Base-by-base conservation (phyloP, 2,888 invertebrate genomes). In the Melinaea menophilus region DNA sequence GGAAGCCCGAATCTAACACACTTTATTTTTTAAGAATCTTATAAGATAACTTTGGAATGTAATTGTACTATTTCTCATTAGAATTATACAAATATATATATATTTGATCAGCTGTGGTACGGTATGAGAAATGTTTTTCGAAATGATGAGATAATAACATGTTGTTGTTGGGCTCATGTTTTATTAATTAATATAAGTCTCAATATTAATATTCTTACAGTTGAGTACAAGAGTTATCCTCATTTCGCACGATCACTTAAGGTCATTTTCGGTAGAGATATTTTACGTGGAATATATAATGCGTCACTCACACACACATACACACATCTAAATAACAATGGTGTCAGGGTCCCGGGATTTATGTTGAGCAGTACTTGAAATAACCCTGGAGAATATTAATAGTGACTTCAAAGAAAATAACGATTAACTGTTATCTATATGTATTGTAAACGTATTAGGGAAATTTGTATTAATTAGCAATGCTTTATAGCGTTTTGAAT, bases 251-350 rank as follows among this genome's bases (percentile, higher is more conserved):
- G 69, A 55, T 45, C 68, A 57, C 47, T 55, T 74, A 78, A 76
- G 75, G 76, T 68, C 74, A 78, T 73, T 72, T 71, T 60, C 61
- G 57, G 61, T 47, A 48, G 55, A 56, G 51, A 33, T 57, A 54
- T 56, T 64, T 68, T 72, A 72, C 73, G 68, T 60, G 64, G 78
- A 77, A 78, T 77, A 74, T 69, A 56, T 70, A 74, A 75, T 75
- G 73, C 71, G 74, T 75, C 73, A 55, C 63, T 55, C 58, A 70
- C 58, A 22, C 22, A 22, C 22, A 22, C 22, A 22, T 22, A 22
- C 67, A 65, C 57, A 31, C 59, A 55, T 60, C 12, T 59, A 59
- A 67, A 63, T 61, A 58, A 59, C 59, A 72, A 70, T 64, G 61
- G 66, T 75, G 74, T 72, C 75, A 77, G 66, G 76, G 74, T 62